These are phyloP conservation scores for Elgaria multicarinata DNA, from an alignment of 2,113 vertebrate genomes.

Conservation along the genomic window DNA sequence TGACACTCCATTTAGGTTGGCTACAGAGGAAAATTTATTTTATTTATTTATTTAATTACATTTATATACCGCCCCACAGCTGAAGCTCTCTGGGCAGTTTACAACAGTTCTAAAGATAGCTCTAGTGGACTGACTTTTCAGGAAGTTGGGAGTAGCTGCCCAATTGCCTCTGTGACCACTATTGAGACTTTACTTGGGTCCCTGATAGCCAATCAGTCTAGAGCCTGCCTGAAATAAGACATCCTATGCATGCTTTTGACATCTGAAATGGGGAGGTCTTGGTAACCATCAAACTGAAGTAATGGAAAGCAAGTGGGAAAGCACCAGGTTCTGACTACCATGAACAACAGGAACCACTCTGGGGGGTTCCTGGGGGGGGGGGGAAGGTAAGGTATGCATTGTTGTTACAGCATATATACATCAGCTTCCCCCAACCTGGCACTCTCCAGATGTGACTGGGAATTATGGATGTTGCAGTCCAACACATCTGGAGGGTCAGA, in stretches of 20 bases:
- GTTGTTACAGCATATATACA: too few relatives aligned
- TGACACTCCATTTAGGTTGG: background rate
- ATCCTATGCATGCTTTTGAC: background rate
- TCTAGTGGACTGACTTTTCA: background rate
- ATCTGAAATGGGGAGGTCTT: background rate
- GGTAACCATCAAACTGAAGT: background rate
- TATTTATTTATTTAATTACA: too few relatives aligned
- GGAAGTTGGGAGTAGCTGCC: background rate
- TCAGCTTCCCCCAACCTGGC: too few relatives aligned
- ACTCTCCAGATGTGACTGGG: too few relatives aligned
- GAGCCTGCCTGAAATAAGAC: background rate
- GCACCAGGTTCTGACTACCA: background rate
- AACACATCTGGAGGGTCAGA: background rate
- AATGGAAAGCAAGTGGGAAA: background rate
- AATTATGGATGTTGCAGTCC: too few relatives aligned
- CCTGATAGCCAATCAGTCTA: background rate
- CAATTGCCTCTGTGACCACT: background rate
- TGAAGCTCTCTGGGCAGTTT: too few relatives aligned
- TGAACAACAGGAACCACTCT: background rate
- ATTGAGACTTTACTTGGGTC: background rate
- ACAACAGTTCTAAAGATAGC: too few relatives aligned
- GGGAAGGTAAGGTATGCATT: background rate
- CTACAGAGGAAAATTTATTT: background rate
- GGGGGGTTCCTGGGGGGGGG: too few relatives aligned
- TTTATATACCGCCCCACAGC: too few relatives aligned